Evolutionary conservation across 2,113 vertebrate species (phyloP).

Genomic region (Machaerirhynchus nigripectus): DNA sequence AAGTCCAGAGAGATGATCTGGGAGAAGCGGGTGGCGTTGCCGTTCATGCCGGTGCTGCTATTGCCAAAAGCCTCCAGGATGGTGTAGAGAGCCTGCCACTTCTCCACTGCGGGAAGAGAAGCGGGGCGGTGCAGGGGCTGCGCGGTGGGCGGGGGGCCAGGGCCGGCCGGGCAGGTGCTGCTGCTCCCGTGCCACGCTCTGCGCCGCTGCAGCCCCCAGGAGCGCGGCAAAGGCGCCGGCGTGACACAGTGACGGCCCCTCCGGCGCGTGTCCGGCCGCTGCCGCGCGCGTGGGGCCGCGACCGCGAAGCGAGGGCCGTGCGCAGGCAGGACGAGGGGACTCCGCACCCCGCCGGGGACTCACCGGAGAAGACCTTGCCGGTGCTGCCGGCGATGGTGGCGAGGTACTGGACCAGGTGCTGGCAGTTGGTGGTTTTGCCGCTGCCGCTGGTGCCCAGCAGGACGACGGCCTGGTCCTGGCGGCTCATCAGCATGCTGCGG

Average conservation of each 20-base stretch:
- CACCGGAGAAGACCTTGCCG: constrained; percentile 93
- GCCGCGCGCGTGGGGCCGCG: rapidly evolving
- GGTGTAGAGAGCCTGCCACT: constrained; percentile 95
- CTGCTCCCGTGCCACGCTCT: neutral
- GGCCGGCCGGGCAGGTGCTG: neutral
- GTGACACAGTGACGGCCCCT: neutral
- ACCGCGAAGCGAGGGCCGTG: neutral
- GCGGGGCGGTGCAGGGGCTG: neutral
- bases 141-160: neutral
- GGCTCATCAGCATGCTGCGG: constrained; percentile 89
- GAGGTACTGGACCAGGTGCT: constrained; percentile 93
- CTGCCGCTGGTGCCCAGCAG: constrained; percentile 90
- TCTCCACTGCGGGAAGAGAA: constrained; percentile 82
- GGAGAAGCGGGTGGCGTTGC: constrained; percentile 92
- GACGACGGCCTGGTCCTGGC: constrained; percentile 92
- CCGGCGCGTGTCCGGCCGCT: rapidly evolving
- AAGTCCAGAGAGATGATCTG: constrained; percentile 96
- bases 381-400: constrained; percentile 89
- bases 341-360: neutral
- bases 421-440: constrained; percentile 94
- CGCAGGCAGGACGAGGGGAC: neutral
- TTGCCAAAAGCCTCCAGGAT: constrained; percentile 96
- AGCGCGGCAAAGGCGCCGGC: rapidly evolving
- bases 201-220: neutral
- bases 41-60: constrained; percentile 86